These are phyloP conservation scores for Mesaphorura yosii DNA, from an alignment of 1,140 invertebrate species.

Conservation along the genomic window DNA sequence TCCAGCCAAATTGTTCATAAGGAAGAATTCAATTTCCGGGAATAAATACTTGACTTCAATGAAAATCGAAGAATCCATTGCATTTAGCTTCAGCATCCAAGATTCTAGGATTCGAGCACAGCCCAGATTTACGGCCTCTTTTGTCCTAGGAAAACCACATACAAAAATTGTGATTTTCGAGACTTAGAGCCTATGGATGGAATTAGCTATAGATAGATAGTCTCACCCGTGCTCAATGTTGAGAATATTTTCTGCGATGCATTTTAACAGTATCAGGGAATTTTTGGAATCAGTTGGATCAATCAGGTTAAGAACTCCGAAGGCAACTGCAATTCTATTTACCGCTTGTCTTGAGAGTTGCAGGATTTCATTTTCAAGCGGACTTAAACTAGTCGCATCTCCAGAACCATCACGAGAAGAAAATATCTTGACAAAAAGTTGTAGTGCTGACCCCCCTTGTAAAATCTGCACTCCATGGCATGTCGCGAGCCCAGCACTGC, in stretches of 20 bases:
- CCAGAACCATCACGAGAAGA: too few species aligned
- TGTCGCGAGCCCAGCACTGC: slow-evolving; percentile 15
- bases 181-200: not conserved
- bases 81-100: slow-evolving; percentile 16
- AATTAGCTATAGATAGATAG: not conserved
- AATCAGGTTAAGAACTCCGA: not conserved
- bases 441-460: not conserved
- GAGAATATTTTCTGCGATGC: slow-evolving; percentile 7
- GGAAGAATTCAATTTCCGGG: slow-evolving; percentile 25
- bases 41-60: slow-evolving; percentile 1
- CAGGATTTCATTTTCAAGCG: not conserved
- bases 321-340: slow-evolving; percentile 8
- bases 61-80: not conserved
- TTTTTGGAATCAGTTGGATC: not conserved
- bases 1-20: slow-evolving; percentile 22
- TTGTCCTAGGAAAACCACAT: slow-evolving; percentile 5
- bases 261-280: not conserved
- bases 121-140: slow-evolving; percentile 25
- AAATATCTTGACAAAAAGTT: too few species aligned
- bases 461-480: not conserved
- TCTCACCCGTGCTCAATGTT: slow-evolving; percentile 16
- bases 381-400: too few species aligned
- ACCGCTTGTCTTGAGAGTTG: not conserved
- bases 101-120: slow-evolving; percentile 21
- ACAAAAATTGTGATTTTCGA: too few species aligned